Conservation (phyloP, 2,797 vertebrate genomes). For the Forpus xanthops region DNA sequence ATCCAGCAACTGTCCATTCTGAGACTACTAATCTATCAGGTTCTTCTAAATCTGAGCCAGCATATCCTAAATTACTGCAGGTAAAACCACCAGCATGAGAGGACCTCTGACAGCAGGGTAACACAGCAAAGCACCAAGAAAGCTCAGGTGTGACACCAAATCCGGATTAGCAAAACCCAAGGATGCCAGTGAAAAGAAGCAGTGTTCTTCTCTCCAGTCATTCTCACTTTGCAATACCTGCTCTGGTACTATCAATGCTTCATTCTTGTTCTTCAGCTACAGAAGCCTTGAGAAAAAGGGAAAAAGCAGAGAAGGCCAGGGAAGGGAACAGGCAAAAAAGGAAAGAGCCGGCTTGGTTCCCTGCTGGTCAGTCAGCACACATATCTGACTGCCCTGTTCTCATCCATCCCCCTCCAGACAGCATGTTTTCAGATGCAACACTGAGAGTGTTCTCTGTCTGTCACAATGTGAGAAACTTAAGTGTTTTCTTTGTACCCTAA, state of each 20-base stretch:
- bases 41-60: background rate
- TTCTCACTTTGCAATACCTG: background rate
- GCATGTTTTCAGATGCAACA: background rate
- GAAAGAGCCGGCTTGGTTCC: fast-evolving
- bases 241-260: background rate
- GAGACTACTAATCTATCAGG: background rate
- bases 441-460: background rate
- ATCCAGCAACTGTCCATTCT: background rate
- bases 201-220: background rate
- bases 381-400: background rate
- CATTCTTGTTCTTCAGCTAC: background rate
- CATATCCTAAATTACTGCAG: background rate
- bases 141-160: background rate
- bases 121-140: background rate
- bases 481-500: background rate
- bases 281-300: background rate
- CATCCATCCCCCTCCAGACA: background rate
- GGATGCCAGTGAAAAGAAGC: background rate
- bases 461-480: background rate
- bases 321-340: background rate
- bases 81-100: background rate
- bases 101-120: background rate
- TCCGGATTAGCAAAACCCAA: background rate
- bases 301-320: background rate
- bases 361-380: background rate